Percentiles rank a stretch among this genome's conserved stretches.
These are phyloP conservation scores for Holotrichia oblita DNA, from an alignment of 1,140 invertebrate genomes.

Conservation along the genomic window DNA sequence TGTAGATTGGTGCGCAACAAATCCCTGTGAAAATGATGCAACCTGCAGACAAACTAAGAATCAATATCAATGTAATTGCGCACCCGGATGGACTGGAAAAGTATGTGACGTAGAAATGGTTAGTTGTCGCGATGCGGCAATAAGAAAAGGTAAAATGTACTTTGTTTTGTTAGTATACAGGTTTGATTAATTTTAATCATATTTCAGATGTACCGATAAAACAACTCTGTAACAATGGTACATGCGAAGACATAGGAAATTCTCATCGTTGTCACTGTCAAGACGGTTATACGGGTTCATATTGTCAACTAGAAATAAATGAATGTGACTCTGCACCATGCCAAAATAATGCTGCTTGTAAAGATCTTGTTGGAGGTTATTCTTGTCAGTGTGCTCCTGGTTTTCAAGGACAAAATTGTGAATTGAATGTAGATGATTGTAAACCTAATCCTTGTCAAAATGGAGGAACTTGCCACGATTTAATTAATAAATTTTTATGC, in stretches of 20 bases:
- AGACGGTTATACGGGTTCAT: conserved; percentile 89
- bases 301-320: conserved; percentile 89
- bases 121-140: conserved; percentile 87
- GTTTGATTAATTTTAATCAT: background rate
- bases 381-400: conserved; percentile 87
- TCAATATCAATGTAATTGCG: conserved; percentile 87
- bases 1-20: conserved; percentile 86
- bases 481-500: conserved; percentile 87
- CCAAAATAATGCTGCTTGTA: conserved; percentile 88
- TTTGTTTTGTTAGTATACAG: background rate
- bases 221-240: conserved; percentile 89
- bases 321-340: conserved; percentile 90
- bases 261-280: conserved; percentile 88
- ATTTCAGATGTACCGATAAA: conserved; percentile 72
- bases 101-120: conserved; percentile 95
- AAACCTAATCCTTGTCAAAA: conserved; percentile 90
- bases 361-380: conserved; percentile 85
- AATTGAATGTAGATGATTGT: conserved; percentile 92
- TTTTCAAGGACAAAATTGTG: conserved; percentile 94
- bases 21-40: conserved; percentile 91
- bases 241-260: conserved; percentile 90
- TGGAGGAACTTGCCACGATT: conserved; percentile 90
- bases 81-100: conserved; percentile 91
- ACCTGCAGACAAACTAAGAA: conserved; percentile 87
- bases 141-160: conserved; percentile 73